phyloP scores from a whole-genome alignment of 2,113 vertebrate species.

The Muntiacus muntjak region DNA sequence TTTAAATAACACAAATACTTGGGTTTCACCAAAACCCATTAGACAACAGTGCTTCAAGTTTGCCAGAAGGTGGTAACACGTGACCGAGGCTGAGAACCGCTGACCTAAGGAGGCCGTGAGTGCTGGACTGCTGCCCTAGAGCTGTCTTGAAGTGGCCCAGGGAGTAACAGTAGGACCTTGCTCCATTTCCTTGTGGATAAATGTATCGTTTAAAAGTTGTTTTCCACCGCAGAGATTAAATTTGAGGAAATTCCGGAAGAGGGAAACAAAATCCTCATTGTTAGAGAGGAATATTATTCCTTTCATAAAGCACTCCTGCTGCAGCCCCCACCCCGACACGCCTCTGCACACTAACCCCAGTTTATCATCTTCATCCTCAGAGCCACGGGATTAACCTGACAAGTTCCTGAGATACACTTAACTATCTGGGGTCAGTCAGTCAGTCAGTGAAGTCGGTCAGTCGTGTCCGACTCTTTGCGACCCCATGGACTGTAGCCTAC shows the following conservation, averaged over 20 bases:
- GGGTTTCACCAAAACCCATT: background rate
- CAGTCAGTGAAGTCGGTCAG: too few species aligned
- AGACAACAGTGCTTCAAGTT: background rate
- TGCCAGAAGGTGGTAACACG: background rate
- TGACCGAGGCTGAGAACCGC: background rate
- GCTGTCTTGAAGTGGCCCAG: background rate
- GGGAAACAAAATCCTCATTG: slow-evolving; percentile 19
- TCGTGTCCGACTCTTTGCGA: too few species aligned
- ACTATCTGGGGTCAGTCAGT: background rate
- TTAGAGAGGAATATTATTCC: background rate
- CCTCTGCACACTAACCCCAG: background rate
- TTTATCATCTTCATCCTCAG: background rate
- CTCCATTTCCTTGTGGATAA: background rate
- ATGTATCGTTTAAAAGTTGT: slow-evolving; percentile 6
- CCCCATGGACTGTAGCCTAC: too few species aligned
- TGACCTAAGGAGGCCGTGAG: background rate
- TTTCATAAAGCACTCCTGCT: background rate
- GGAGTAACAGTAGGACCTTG: background rate
- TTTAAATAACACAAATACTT: background rate
- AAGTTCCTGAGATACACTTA: background rate
- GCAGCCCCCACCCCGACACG: background rate
- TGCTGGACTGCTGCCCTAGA: background rate
- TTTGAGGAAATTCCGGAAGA: background rate
- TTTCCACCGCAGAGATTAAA: slow-evolving; percentile 22
- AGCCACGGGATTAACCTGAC: background rate